Base-by-base conservation (phyloP, 2,797 vertebrate genomes). In the Fistularia commersonii region DNA sequence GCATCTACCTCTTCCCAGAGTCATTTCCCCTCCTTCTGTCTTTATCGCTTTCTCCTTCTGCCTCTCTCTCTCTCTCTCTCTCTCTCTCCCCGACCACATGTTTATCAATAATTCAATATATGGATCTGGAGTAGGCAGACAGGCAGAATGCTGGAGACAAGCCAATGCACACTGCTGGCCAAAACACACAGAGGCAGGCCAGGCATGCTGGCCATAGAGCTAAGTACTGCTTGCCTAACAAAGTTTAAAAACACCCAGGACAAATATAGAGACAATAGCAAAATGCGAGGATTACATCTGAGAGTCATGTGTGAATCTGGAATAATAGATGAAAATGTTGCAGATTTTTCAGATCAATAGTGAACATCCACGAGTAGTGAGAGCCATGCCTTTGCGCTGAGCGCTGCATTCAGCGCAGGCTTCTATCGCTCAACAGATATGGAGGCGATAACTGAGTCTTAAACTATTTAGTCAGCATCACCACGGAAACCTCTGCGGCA, bases 91-190 rank as follows among this genome's bases (percentile, higher is more conserved):
- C 75, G 67, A 78, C 61, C 78, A 81, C 62, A 65, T 51, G 42
- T 54, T 69, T 57, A 89, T 91, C 81, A 91, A 92, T 91, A 86
- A 90, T 91, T 90, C 82, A 91, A 64, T 45, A 57, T 66, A 76
- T 81, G 76, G 83, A 89, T 88, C 78, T 86, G 74, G 66, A 80
- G 80, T 64, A 69, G 81, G 78, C 75, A 82, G 79, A 74, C 66
- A 74, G 80, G 78, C 77, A 61, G 72, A 13, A 32, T 41, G 51
- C 64, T 86, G 81, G 78, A 89, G 73, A 67, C 55, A 45, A 50
- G 55, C 72, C 65, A 79, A 65, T 48, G 48, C 53, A 58, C 14
- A 38, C 61, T 58, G 74, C 56, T 49, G 59, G 54, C 69, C 56
- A 68, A 72, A 74, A 53, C 38, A 77, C 56, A 59, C 61, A 59